Evolutionary conservation across 2,888 invertebrate genomes (phyloP).

Genomic region (Lasiommata megera): DNA sequence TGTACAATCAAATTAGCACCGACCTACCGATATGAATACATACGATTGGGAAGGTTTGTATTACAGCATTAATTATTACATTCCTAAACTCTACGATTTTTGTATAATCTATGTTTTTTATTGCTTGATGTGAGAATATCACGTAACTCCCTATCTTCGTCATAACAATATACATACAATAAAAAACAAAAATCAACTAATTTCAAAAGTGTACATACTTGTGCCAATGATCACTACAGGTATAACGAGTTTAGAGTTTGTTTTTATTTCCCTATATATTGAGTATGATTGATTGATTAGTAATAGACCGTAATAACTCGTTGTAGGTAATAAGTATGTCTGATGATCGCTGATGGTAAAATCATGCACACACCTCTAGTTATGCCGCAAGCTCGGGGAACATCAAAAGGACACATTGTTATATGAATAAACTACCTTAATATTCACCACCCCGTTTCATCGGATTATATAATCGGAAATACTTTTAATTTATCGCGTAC

Average conservation of each 20-base stretch:
- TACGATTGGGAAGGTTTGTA: conserved; percentile 35
- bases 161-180: conserved; percentile 16
- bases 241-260: neutral
- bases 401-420: conserved; percentile 41
- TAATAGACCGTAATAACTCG: conserved; percentile 2
- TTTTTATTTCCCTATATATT: neutral
- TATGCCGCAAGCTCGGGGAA: conserved; percentile 46
- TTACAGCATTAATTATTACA: conserved; percentile 44
- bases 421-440: conserved; percentile 40
- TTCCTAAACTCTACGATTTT: conserved; percentile 37
- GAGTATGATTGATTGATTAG: neutral
- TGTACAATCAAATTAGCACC: conserved; percentile 2
- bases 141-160: conserved; percentile 37
- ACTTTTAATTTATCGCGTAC: neutral
- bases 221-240: conserved; percentile 15
- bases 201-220: conserved; percentile 21
- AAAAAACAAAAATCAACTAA: conserved; percentile 7
- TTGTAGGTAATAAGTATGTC: neutral
- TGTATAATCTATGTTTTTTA: conserved; percentile 41
- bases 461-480: conserved; percentile 8
- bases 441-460: conserved; percentile 46
- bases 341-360: conserved; percentile 14
- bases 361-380: conserved; percentile 40
- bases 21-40: neutral
- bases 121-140: conserved; percentile 50